phyloP scores from a whole-genome alignment of 1,140 invertebrate genomes.

The Ceratoteleas bidentatus region DNA sequence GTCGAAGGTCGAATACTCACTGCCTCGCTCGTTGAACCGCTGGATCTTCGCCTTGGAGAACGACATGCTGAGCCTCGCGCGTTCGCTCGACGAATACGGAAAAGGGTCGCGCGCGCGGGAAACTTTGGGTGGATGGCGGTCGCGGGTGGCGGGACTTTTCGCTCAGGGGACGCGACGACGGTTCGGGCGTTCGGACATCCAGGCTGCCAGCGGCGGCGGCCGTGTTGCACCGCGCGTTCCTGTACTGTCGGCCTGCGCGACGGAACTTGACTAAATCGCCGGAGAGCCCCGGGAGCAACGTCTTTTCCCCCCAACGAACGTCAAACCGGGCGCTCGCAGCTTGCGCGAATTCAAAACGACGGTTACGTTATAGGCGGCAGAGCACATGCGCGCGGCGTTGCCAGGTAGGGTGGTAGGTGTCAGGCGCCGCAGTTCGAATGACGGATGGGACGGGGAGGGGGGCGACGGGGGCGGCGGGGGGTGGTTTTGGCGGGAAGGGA shows the following conservation, averaged over 20 bases:
- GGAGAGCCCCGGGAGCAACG: conserved; percentile 41
- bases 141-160: conserved; percentile 8
- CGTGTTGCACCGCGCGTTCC: conserved; percentile 2
- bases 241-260: too few species aligned
- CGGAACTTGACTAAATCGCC: conserved; percentile 44
- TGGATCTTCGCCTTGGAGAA: conserved; percentile 79
- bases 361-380: conserved; percentile 31
- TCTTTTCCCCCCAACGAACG: conserved; percentile 41
- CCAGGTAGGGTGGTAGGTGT: too few species aligned
- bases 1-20: conserved; percentile 77
- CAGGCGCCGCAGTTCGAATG: too few species aligned
- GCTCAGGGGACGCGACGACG: conserved; percentile 18
- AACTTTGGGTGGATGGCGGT: too few species aligned
- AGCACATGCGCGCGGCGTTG: too few species aligned
- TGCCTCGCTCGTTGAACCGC: conserved; percentile 77
- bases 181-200: conserved; percentile 12
- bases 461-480: too few species aligned
- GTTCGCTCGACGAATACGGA: too few species aligned
- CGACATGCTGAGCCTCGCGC: too few species aligned
- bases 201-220: conserved; percentile 25
- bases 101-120: too few species aligned
- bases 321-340: conserved; percentile 35
- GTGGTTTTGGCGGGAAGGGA: too few species aligned
- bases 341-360: conserved; percentile 52
- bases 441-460: too few species aligned